phyloP scores from a whole-genome alignment of 1,140 invertebrate species.

The Steinernema khuongi region DNA sequence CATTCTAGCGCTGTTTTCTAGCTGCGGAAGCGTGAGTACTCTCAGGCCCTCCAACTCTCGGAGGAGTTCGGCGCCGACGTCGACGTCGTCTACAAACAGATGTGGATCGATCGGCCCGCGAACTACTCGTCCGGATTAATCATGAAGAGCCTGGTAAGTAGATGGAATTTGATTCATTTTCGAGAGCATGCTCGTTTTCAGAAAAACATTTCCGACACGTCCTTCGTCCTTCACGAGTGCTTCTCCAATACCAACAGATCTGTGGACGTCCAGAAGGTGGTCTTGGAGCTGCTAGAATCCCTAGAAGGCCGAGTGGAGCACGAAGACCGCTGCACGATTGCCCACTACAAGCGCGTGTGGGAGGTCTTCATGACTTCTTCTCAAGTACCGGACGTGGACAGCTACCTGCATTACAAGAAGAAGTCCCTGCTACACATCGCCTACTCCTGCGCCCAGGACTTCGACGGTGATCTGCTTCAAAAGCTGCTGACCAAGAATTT shows the following conservation, averaged over 20 bases:
- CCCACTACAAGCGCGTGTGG: background rate
- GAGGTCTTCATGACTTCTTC: background rate
- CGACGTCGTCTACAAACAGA: background rate
- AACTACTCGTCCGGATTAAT: background rate
- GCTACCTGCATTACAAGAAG: background rate
- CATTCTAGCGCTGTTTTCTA: background rate
- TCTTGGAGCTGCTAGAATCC: background rate
- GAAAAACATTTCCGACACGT: background rate
- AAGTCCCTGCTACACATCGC: background rate
- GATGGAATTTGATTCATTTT: background rate
- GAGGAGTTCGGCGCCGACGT: background rate
- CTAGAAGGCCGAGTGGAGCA: background rate
- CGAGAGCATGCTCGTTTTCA: background rate
- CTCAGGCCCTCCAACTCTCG: background rate
- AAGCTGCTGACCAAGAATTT: background rate
- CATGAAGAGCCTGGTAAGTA: background rate
- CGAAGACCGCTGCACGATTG: background rate
- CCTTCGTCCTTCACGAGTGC: background rate
- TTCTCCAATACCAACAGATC: background rate
- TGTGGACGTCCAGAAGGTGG: background rate
- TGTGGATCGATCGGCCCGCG: background rate
- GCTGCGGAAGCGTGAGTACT: background rate
- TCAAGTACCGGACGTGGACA: background rate
- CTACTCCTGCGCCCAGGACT: background rate
- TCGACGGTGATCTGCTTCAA: background rate